These are phyloP conservation scores for Notamacropus eugenii DNA, from an alignment of 2,797 vertebrate genomes.

Conservation along the genomic window DNA sequence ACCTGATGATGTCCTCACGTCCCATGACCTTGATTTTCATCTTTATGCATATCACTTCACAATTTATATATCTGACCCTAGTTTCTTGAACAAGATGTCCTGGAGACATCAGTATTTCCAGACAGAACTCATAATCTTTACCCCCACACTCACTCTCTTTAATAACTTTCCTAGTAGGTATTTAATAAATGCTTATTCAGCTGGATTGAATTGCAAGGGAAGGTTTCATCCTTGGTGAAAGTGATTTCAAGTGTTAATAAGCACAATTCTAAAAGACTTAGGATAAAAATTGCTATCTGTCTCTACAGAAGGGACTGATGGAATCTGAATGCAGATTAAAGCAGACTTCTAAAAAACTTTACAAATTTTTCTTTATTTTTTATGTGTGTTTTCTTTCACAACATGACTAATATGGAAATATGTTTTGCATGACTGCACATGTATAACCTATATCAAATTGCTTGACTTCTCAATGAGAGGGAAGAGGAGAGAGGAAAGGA, in stretches of 20 bases:
- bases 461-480: too few relatives aligned
- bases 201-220: not conserved
- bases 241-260: not conserved
- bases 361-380: too few relatives aligned
- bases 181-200: not conserved
- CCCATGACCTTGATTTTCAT: not conserved
- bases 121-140: not conserved
- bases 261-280: too few relatives aligned
- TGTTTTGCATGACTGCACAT: too few relatives aligned
- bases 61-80: not conserved
- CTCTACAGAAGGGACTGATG: too few relatives aligned
- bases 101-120: not conserved
- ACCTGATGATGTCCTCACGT: not conserved
- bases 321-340: too few relatives aligned
- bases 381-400: too few relatives aligned
- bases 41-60: not conserved
- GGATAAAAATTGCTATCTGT: too few relatives aligned
- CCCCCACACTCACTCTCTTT: not conserved
- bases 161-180: not conserved
- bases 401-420: too few relatives aligned
- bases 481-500: too few relatives aligned
- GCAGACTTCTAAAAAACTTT: too few relatives aligned
- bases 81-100: not conserved
- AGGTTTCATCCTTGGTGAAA: not conserved
- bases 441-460: too few relatives aligned